Evolutionary conservation across 2,888 invertebrate genomes (phyloP).

Genomic region (Chironomus tentans): DNA sequence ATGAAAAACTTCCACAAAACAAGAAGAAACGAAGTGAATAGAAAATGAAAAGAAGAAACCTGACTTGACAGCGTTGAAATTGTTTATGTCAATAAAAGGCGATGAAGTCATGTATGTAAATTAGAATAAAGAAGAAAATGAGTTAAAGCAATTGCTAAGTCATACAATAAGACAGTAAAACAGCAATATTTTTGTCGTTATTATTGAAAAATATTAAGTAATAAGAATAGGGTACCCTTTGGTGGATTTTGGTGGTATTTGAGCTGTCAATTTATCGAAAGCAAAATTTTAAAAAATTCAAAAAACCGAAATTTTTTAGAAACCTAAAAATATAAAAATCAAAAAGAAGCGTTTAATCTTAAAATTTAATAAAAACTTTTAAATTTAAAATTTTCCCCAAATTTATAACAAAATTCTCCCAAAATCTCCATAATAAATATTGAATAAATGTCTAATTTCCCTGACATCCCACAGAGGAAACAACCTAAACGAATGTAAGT

Average conservation of each 20-base stretch:
- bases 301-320: too few relatives aligned
- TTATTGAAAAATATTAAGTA: neutral
- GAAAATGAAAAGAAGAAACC: neutral
- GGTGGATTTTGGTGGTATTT: neutral
- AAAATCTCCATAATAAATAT: neutral
- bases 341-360: too few relatives aligned
- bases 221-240: neutral
- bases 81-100: neutral
- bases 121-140: neutral
- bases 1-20: neutral
- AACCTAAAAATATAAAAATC: too few relatives aligned
- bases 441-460: too few relatives aligned
- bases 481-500: neutral
- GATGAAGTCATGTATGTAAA: neutral
- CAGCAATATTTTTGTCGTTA: too few relatives aligned
- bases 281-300: too few relatives aligned
- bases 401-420: too few relatives aligned
- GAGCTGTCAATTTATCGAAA: too few relatives aligned
- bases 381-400: too few relatives aligned
- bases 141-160: too few relatives aligned
- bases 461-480: neutral
- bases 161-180: too few relatives aligned
- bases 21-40: neutral
- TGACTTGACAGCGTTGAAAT: neutral
- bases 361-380: too few relatives aligned